A percentile compares a stretch with the other conserved stretches of the same genome.
phyloP scores from a whole-genome alignment of 2,113 vertebrate genomes.

The Cyanoliseus patagonus region DNA sequence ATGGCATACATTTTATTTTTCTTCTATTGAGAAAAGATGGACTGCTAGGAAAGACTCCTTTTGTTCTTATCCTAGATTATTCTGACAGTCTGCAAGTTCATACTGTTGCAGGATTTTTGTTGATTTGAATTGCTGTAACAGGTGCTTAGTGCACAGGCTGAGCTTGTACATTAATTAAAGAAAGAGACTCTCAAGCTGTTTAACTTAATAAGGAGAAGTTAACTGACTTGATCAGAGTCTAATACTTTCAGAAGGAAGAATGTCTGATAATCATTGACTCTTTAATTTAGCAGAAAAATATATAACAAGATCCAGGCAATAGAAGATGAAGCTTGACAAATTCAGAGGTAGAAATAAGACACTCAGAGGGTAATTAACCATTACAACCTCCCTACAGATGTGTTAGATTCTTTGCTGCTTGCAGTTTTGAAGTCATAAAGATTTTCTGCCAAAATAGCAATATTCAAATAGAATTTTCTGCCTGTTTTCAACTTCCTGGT shows the following conservation, averaged over 20 bases:
- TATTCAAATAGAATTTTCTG: background rate
- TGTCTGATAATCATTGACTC: slow-evolving; percentile 41
- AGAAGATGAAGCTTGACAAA: slow-evolving; percentile 31
- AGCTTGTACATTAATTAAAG: slow-evolving; percentile 19
- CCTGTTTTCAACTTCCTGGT: background rate
- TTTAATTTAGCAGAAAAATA: slow-evolving; percentile 54
- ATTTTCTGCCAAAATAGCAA: background rate
- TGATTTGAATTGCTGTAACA: background rate
- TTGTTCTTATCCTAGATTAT: background rate
- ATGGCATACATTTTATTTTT: background rate
- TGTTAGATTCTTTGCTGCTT: background rate
- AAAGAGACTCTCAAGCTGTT: slow-evolving; percentile 20
- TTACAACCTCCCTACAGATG: background rate
- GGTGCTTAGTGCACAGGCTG: background rate
- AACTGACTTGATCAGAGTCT: slow-evolving; percentile 37
- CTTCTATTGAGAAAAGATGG: background rate
- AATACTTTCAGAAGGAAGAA: slow-evolving; percentile 4
- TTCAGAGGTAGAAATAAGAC: slow-evolving; percentile 34
- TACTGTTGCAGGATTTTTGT: background rate
- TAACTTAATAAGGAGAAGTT: slow-evolving; percentile 37
- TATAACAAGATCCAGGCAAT: background rate
- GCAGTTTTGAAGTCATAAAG: background rate
- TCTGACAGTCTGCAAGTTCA: background rate
- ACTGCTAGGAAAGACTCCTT: background rate
- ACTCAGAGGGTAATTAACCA: slow-evolving; percentile 14